A percentile compares a stretch with the other conserved stretches of the same genome.
These are phyloP conservation scores for Eulacestoma nigropectus DNA, from an alignment of 2,113 vertebrate genomes.

Conservation along the genomic window DNA sequence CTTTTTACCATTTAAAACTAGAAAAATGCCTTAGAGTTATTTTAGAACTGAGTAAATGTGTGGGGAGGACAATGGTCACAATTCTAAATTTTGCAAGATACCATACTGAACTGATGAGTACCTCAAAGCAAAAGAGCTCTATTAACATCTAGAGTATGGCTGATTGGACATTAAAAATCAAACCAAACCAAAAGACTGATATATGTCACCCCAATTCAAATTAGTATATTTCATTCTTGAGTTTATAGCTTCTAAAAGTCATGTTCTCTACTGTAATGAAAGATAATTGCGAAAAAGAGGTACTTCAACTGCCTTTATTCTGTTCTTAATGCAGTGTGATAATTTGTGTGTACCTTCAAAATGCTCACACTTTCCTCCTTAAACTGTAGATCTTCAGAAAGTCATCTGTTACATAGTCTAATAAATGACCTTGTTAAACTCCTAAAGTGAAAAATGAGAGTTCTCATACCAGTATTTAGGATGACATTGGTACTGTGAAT, in stretches of 20 bases:
- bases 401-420: background rate
- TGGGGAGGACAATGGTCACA: background rate
- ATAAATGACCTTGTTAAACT: background rate
- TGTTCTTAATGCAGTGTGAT: background rate
- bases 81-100: background rate
- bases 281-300: background rate
- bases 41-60: background rate
- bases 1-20: background rate
- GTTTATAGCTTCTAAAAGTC: background rate
- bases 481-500: background rate
- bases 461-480: background rate
- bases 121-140: background rate
- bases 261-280: background rate
- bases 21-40: background rate
- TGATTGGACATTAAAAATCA: background rate
- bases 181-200: background rate
- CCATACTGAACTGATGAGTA: background rate
- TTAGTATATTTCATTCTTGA: background rate
- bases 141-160: background rate
- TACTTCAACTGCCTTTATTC: background rate
- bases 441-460: background rate
- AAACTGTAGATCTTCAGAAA: background rate
- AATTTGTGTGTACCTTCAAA: background rate
- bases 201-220: background rate
- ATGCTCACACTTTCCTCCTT: background rate